Conservation (phyloP, 2,888 invertebrate genomes). For the Rugalucina vietnamica region DNA sequence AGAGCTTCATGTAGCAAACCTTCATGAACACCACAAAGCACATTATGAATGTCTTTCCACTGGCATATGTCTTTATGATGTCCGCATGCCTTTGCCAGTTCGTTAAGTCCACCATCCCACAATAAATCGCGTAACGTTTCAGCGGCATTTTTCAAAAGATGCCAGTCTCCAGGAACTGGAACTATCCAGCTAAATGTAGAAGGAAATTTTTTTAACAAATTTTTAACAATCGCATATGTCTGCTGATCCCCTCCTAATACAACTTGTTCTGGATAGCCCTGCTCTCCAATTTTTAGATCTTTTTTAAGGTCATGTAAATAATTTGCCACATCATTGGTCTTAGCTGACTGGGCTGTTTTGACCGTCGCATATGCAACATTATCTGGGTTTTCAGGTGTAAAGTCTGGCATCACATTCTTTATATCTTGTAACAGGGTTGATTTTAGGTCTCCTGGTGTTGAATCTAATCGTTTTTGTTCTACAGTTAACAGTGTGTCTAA, state of each 20-base stretch:
- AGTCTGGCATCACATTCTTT: neutral
- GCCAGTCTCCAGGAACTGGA: neutral
- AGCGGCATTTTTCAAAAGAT: neutral
- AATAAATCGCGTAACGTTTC: neutral
- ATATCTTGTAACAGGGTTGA: neutral
- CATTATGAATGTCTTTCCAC: neutral
- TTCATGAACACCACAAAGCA: neutral
- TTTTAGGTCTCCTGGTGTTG: neutral
- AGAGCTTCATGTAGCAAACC: neutral
- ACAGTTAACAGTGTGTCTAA: neutral
- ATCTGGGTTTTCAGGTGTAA: neutral
- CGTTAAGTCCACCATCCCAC: neutral
- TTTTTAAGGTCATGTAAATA: neutral
- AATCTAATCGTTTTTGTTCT: neutral
- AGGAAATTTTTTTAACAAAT: neutral
- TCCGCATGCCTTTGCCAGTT: neutral
- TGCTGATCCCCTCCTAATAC: neutral
- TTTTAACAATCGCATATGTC: neutral
- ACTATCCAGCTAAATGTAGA: neutral
- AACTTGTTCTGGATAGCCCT: neutral
- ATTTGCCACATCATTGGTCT: neutral
- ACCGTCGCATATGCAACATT: neutral
- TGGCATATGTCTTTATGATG: neutral
- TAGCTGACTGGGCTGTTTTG: neutral
- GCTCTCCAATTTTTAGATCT: neutral